Base-by-base conservation (phyloP, 2,797 vertebrate genomes). In the Lepilemur ruficaudatus region DNA sequence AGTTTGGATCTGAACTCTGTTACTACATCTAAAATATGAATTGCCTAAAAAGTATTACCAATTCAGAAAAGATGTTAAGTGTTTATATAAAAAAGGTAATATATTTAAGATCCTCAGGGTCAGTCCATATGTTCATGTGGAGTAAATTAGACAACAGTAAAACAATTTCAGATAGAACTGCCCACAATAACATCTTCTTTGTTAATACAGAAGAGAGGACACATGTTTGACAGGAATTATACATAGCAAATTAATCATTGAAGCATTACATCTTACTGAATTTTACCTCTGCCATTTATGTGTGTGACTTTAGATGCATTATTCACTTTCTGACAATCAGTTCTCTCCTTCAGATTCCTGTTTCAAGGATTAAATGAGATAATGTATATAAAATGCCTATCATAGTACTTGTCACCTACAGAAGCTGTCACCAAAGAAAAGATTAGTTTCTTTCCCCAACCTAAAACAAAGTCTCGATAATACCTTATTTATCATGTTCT, bases 361-460 rank as follows among this genome's bases (percentile, higher is more conserved):
- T 75, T 76, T 32, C 28, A 89, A 90, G 61, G 57, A 70, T 89
- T 96, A 88, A 92, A 85, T 88, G 22, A 88, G 70, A 88, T 76
- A 86, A 65, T n/a, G 35, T 89, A 69, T 70, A 61, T 28, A 79
- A 92, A 93, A 43, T 78, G 25, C 1, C n/a, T 32, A 46, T 57
- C 50, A 57, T 57, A 59, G 46, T 75, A 79, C 35, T 78, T 63
- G 72, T 90, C 28, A 87, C 41, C 65, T 87, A 35, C 2, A 57
- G 22, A 79, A 59, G 55, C 52, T 88, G 38, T 70, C 10, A 30
- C 18, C 43, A 79, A 94, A 67, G 20, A 91, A 97, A 78, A 73
- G 20, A 65, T 91, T 43, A 92, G 69, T 48, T 76, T 5, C 10
- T 11, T 93, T 50, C 7, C 5, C 14, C 23, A 25, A 9, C 22